Evolutionary conservation across 2,888 invertebrate genomes (phyloP).

Genomic region (Azorinus chamasolen): DNA sequence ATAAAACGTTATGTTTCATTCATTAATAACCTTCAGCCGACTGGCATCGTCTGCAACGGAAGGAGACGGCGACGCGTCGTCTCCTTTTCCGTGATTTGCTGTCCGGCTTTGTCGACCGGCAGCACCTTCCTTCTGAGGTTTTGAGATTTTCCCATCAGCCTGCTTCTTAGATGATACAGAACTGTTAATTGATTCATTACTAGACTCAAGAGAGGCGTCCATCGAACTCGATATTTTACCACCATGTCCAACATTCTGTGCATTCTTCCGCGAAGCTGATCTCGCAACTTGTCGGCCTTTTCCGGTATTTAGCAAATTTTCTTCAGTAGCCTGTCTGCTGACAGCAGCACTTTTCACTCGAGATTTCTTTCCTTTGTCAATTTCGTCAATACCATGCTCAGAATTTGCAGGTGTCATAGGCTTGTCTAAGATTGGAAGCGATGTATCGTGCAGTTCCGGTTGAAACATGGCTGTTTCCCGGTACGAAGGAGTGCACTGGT

Average conservation of each 20-base stretch:
- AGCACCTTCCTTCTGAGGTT: conserved; percentile 25
- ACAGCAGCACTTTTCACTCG: conserved; percentile 61
- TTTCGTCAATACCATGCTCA: conserved; percentile 66
- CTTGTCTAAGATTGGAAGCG: conserved; percentile 53
- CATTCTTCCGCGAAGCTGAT: conserved; percentile 57
- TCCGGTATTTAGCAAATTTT: conserved; percentile 32
- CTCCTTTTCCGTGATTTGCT: conserved; percentile 58
- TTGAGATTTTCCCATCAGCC: conserved; percentile 50
- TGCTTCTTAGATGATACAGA: conserved; percentile 70
- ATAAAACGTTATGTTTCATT: not conserved
- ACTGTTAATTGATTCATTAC: conserved; percentile 72
- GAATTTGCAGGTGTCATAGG: conserved; percentile 61
- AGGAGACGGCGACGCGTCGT: conserved; percentile 21
- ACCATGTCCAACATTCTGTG: conserved; percentile 51
- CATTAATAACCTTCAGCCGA: conserved; percentile 33
- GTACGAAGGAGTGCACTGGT: conserved; percentile 80
- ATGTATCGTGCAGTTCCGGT: conserved; percentile 19
- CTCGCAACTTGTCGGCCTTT: conserved; percentile 42
- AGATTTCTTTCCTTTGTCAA: conserved; percentile 41
- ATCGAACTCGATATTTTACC: conserved; percentile 57
- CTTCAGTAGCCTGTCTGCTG: conserved; percentile 55
- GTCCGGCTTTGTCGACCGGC: conserved; percentile 61
- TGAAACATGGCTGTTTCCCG: conserved; percentile 63
- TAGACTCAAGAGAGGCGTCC: conserved; percentile 71
- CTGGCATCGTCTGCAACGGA: conserved; percentile 7